Conservation (phyloP, 2,888 invertebrate genomes). For the Embidobia sp. region DNA sequence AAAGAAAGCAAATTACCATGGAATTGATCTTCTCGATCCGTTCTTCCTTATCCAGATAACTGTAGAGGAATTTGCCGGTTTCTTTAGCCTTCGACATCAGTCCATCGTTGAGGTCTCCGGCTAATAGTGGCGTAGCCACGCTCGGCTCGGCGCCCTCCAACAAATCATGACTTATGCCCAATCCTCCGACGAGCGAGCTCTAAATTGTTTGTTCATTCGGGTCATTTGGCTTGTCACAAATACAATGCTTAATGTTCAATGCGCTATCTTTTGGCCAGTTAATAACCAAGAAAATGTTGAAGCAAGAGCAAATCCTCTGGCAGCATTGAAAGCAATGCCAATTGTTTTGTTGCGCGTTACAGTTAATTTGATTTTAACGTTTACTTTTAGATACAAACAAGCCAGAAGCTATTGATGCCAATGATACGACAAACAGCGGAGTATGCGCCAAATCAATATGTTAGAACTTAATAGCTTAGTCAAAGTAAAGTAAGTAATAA, state of each 20-base stretch:
- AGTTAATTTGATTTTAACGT: not conserved
- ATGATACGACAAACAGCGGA: not conserved
- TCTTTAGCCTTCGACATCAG: constrained; percentile 94
- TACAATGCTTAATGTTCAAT: constrained; percentile 41
- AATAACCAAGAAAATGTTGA: constrained; percentile 47
- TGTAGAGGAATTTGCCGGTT: constrained; percentile 91
- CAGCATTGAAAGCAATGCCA: too few species aligned
- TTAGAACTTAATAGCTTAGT: too few species aligned
- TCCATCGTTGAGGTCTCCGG: constrained; percentile 87
- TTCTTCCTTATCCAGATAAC: constrained; percentile 86
- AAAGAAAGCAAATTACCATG: constrained; percentile 86
- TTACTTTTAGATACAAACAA: constrained; percentile 1
- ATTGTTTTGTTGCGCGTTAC: constrained; percentile 10
- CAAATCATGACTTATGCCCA: constrained; percentile 80
- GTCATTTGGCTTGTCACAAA: constrained; percentile 38
- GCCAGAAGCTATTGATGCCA: constrained; percentile 15
- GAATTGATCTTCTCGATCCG: constrained; percentile 90
- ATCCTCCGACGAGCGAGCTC: constrained; percentile 79
- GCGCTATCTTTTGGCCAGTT: constrained; percentile 39
- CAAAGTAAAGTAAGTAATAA: too few species aligned
- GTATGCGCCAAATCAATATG: not conserved
- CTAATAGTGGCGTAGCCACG: constrained; percentile 75
- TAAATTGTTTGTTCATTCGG: constrained; percentile 69
- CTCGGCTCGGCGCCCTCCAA: constrained; percentile 80
- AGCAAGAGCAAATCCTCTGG: constrained; percentile 43